Evolutionary conservation across 2,113 vertebrate species (phyloP), one percentile per base, ranked within the genome.

Genomic region (Aythya baeri): DNA sequence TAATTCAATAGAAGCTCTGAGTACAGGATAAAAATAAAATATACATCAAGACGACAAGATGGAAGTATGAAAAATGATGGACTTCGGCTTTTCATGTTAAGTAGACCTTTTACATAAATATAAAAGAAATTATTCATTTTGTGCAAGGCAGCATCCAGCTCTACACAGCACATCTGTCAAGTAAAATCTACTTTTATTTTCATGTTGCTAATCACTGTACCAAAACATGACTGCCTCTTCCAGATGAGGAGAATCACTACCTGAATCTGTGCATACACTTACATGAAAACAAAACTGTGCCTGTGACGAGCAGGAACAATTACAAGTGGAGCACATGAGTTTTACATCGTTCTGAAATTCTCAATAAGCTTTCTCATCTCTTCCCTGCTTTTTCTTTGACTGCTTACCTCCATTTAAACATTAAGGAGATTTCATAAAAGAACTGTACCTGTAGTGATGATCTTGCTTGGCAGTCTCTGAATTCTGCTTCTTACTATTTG

Each of bases 1-100:
- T 3, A 1, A 79, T 84, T 82, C 78, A 75, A 5, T 18, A 27
- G 58, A 79, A 91, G 57, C 41, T 75, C 65, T 7, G 41, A 88
- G 49, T 82, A 57, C 4, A 89, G 34, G 66, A 36, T 6, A 52
- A n/a, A 17, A 86, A 92, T 26, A 13, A 85, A 23, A 59, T 67
- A 84, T 73, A 67, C 15, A 95, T 80, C 73, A 83, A 63, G 32
- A 88, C 86, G 34, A 55, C 23, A 68, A 82, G 55, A 73, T 13
- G 15, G 68, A 84, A 91, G 23, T 52, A 46, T 78, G 59, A 95
- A 88, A 93, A 89, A 59, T 43, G 2, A 93, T 71, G 34, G 34
- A 68, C 11, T 54, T 49, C 1, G 11, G 11, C 0, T 63, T 93
- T 74, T 68, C 43, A 61, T n/a, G 27, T 66, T 58, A 52, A 27